Conservation (phyloP, 1,140 invertebrate species). For the Halesus radiatus region DNA sequence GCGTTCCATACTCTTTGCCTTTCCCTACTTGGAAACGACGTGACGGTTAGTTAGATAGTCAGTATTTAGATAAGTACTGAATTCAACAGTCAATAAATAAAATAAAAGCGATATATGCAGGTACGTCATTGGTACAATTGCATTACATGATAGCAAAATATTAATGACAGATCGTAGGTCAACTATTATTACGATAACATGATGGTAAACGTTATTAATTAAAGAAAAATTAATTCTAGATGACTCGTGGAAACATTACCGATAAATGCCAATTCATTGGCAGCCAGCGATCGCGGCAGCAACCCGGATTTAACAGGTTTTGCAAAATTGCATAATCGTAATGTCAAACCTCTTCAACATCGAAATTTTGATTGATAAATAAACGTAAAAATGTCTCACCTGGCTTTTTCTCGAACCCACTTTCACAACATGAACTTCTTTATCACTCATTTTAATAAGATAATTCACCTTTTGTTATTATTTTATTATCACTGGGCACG, state of each 20-base stretch:
- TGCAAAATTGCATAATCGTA: constrained; percentile 23
- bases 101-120: too few species aligned
- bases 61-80: too few species aligned
- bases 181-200: too few species aligned
- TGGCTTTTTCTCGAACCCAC: constrained; percentile 68
- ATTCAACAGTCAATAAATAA: too few species aligned
- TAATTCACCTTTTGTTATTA: not conserved
- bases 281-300: not conserved
- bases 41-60: too few species aligned
- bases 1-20: too few species aligned
- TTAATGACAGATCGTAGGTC: too few species aligned
- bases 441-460: constrained; percentile 58
- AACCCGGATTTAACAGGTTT: not conserved
- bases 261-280: constrained; percentile 1
- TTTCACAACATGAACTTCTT: constrained; percentile 59
- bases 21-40: too few species aligned
- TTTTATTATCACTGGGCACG: not conserved
- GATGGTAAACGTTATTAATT: too few species aligned
- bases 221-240: not conserved
- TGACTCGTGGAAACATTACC: not conserved
- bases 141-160: too few species aligned
- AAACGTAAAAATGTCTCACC: constrained; percentile 57
- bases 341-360: not conserved
- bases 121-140: too few species aligned
- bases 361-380: constrained; percentile 25